Evolutionary conservation across 2,888 invertebrate species (phyloP).

Genomic region (Halocaridina rubra): DNA sequence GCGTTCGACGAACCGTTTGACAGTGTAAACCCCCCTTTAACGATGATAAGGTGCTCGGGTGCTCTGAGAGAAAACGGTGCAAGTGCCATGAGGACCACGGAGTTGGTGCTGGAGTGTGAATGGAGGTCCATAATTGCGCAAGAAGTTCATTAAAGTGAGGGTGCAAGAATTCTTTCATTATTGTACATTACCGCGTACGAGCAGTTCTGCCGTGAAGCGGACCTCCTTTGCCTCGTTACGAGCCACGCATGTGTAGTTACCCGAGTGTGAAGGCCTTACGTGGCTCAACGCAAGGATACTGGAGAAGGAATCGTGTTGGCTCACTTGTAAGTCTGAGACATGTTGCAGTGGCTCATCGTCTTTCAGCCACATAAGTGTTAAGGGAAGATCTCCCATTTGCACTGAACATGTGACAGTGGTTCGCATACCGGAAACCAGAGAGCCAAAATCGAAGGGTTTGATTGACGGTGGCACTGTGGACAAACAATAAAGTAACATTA

Average conservation of each 20-base stretch:
- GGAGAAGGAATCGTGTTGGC: constrained; percentile 58
- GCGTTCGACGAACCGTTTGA: too few relatives aligned
- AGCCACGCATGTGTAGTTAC: constrained; percentile 66
- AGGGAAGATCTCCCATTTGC: constrained; percentile 83
- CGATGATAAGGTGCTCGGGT: too few relatives aligned
- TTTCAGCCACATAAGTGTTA: constrained; percentile 85
- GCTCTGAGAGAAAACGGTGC: too few relatives aligned
- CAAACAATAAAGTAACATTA: too few relatives aligned
- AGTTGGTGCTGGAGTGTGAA: constrained; percentile 7
- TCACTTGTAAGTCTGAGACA: constrained; percentile 38
- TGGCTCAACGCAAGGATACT: constrained; percentile 51
- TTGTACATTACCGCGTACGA: constrained; percentile 65
- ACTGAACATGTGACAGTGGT: constrained; percentile 85
- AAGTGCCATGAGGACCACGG: too few relatives aligned
- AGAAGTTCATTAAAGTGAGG: too few relatives aligned
- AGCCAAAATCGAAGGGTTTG: constrained; percentile 86
- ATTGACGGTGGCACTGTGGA: constrained; percentile 84
- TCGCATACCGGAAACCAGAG: constrained; percentile 84
- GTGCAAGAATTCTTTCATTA: too few relatives aligned
- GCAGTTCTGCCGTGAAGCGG: constrained; percentile 65
- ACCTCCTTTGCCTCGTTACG: constrained; percentile 64
- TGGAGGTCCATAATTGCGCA: neutral
- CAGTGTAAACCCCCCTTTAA: too few relatives aligned
- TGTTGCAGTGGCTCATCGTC: constrained; percentile 72
- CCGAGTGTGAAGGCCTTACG: constrained; percentile 64